Evolutionary conservation across 1,140 invertebrate species (phyloP).

Genomic region (Gonioctena quinquepunctata): DNA sequence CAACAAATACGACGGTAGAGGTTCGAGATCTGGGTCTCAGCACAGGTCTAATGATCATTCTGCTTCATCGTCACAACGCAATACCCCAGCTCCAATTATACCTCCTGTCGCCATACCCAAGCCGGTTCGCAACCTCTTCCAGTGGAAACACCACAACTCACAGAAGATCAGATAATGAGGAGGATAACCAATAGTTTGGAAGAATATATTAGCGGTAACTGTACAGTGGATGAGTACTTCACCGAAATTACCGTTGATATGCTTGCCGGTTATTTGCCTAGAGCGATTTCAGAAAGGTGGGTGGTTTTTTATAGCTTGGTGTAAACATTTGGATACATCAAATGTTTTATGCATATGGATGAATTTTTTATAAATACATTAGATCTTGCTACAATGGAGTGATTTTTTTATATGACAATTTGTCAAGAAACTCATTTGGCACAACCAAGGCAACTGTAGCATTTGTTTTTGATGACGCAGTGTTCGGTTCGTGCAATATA

Average conservation of each 20-base stretch:
- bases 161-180: constrained; percentile 47
- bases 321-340: no score
- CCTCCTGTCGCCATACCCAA: background rate
- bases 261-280: constrained; percentile 26
- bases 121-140: background rate
- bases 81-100: constrained; percentile 13
- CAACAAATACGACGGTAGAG: constrained; percentile 54
- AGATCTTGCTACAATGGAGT: no score
- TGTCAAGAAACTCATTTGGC: background rate
- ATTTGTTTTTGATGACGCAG: background rate
- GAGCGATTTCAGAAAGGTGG: constrained; percentile 43
- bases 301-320: constrained; percentile 10
- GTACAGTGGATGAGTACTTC: constrained; percentile 37
- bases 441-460: constrained; percentile 14
- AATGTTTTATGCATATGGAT: no score
- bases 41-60: constrained; percentile 56
- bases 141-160: constrained; percentile 25
- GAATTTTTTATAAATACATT: no score
- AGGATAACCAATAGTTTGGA: constrained; percentile 44
- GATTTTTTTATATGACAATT: no score
- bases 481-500: constrained; percentile 33
- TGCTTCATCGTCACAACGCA: constrained; percentile 8
- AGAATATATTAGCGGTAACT: constrained; percentile 45
- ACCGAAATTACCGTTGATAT: constrained; percentile 39
- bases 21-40: constrained; percentile 63